phyloP scores from a whole-genome alignment of 2,113 vertebrate genomes.

The Shinisaurus crocodilurus region DNA sequence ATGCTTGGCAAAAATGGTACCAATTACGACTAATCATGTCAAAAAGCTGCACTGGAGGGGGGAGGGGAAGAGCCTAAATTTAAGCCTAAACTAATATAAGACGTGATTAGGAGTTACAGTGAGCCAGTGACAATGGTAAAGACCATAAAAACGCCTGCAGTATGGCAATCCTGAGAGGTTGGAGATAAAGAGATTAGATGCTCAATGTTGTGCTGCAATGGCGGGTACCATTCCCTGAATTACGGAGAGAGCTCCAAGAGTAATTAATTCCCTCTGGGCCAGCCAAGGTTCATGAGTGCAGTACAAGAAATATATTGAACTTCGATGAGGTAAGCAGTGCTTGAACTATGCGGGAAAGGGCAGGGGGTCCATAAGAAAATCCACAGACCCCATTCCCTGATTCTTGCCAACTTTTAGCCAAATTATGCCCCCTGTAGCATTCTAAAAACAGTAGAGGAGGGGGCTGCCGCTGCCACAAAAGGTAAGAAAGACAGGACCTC shows the following conservation, averaged over 20 bases:
- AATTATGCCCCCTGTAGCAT: not conserved
- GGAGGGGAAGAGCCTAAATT: constrained; percentile 13
- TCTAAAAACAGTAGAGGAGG: too few species aligned
- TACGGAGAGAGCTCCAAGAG: not conserved
- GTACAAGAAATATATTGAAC: constrained; percentile 2
- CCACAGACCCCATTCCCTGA: too few species aligned
- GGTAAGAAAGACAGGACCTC: too few species aligned
- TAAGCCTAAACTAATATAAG: constrained; percentile 12
- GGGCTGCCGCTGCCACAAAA: too few species aligned
- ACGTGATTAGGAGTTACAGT: constrained; percentile 28
- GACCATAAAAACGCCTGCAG: not conserved
- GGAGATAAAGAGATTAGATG: not conserved
- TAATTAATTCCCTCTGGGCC: not conserved
- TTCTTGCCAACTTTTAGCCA: not conserved
- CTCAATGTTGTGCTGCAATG: not conserved
- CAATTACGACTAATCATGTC: constrained; percentile 42
- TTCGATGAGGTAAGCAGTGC: not conserved
- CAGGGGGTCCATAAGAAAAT: not conserved
- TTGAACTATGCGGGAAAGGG: not conserved
- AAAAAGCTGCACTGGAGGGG: constrained; percentile 17
- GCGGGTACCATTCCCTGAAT: not conserved
- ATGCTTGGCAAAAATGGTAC: constrained; percentile 45
- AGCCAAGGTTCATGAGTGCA: not conserved
- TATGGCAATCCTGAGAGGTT: not conserved
- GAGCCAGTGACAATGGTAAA: constrained; percentile 36